Percentiles rank a stretch among this genome's conserved stretches.
Conservation (phyloP, 2,888 invertebrate species). For the Tachina lurida region DNA sequence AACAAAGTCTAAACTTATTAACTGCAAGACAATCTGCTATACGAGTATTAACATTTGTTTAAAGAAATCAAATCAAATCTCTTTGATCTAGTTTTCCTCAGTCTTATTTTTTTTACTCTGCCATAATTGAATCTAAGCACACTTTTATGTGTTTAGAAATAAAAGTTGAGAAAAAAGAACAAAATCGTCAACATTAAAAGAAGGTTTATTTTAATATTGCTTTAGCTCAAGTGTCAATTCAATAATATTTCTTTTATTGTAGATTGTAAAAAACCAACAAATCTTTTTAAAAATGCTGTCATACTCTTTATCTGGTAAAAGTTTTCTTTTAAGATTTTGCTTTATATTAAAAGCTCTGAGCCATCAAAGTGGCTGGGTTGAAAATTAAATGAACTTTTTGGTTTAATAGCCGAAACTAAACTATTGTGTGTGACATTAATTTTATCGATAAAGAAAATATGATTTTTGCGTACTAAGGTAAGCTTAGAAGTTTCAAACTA, state of each 20-base stretch:
- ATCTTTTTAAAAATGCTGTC: neutral
- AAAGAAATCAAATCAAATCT: neutral
- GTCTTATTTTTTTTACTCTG: neutral
- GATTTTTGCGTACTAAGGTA: too few relatives aligned
- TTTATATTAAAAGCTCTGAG: neutral
- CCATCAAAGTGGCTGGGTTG: neutral
- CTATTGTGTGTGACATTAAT: neutral
- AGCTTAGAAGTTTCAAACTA: too few relatives aligned
- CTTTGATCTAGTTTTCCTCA: neutral
- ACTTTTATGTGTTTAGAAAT: neutral
- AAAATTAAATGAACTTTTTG: neutral
- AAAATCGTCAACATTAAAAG: neutral
- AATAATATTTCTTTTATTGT: slow-evolving; percentile 10
- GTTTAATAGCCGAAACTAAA: too few relatives aligned
- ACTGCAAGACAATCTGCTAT: neutral
- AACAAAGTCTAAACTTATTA: neutral
- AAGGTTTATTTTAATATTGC: neutral
- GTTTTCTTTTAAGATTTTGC: neutral
- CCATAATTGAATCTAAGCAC: neutral
- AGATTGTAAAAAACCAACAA: neutral
- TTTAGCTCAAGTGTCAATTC: slow-evolving; percentile 34
- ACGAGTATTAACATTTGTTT: too few relatives aligned
- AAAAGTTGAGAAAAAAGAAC: neutral
- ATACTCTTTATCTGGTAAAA: neutral
- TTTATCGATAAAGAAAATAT: too few relatives aligned